Percentiles rank a stretch among this genome's conserved stretches.
Conservation (phyloP, 1,140 invertebrate genomes). For the Xylocopa sonorina region DNA sequence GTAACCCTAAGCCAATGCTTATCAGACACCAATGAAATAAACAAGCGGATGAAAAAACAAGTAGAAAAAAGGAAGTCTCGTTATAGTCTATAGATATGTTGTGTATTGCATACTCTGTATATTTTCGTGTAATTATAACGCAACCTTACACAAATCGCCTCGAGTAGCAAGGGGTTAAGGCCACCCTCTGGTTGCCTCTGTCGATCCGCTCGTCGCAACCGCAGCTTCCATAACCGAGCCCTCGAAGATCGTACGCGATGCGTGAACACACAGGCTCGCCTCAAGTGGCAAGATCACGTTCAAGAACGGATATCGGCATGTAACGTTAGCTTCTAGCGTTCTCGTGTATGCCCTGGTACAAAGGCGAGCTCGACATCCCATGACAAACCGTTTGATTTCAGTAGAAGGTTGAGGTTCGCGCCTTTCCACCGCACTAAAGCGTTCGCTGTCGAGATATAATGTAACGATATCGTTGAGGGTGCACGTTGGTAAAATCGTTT, state of each 20-base stretch:
- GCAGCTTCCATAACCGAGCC: not conserved
- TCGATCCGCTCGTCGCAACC: not conserved
- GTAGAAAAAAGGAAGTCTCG: too few relatives aligned
- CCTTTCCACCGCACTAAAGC: not conserved
- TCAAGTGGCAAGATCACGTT: conserved; percentile 19
- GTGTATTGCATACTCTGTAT: too few relatives aligned
- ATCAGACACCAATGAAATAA: too few relatives aligned
- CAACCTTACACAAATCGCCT: too few relatives aligned
- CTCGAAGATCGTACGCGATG: not conserved
- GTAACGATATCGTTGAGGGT: not conserved
- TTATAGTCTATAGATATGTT: too few relatives aligned
- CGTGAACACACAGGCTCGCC: not conserved
- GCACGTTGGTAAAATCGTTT: too few relatives aligned
- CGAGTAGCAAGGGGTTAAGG: not conserved
- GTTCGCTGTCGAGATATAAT: not conserved
- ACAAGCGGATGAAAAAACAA: too few relatives aligned
- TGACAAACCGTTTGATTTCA: not conserved
- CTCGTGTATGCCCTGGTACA: not conserved
- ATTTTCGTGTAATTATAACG: too few relatives aligned
- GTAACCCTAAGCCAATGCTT: too few relatives aligned
- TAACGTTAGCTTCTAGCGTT: not conserved
- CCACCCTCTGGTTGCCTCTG: not conserved
- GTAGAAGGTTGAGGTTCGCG: not conserved
- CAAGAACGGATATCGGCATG: conserved; percentile 2
- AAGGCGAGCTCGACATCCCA: conserved; percentile 7